Evolutionary conservation across 2,888 invertebrate species (phyloP).

Genomic region (Eueremaeus valkanovi): DNA sequence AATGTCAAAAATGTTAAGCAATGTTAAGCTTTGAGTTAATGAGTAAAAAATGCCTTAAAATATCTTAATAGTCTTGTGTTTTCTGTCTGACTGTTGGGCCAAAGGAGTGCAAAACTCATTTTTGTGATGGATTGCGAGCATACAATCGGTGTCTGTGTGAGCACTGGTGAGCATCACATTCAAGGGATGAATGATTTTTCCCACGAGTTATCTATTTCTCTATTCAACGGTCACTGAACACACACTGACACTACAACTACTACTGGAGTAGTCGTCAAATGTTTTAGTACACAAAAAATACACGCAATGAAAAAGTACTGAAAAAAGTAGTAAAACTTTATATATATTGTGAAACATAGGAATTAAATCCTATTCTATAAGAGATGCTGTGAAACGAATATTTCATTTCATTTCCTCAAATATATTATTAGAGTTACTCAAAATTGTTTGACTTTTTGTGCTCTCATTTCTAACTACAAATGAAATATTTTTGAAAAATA

Average conservation of each 20-base stretch:
- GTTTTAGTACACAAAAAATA: slow-evolving; percentile 10
- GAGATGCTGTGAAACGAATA: slow-evolving; percentile 8
- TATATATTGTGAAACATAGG: slow-evolving; percentile 13
- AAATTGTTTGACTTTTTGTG: not conserved
- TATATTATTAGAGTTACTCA: slow-evolving; percentile 13
- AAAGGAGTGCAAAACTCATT: slow-evolving; percentile 27
- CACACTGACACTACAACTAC: not conserved
- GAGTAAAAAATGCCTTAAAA: slow-evolving; percentile 5
- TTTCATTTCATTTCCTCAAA: not conserved
- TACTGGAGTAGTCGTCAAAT: not conserved
- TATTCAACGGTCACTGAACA: slow-evolving; percentile 34
- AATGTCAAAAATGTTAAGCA: slow-evolving; percentile 15
- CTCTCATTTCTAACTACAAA: not conserved
- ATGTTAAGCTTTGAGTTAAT: not conserved
- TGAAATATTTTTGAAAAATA: not conserved
- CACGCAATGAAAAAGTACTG: slow-evolving; percentile 22
- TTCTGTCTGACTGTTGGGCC: not conserved
- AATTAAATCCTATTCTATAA: not conserved
- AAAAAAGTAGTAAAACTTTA: not conserved
- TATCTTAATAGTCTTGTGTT: slow-evolving; percentile 12
- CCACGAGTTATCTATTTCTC: slow-evolving; percentile 37
- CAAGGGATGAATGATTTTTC: slow-evolving; percentile 37
- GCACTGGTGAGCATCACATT: slow-evolving; percentile 32
- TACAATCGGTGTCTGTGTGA: not conserved
- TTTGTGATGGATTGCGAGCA: slow-evolving; percentile 17